Conservation (phyloP, 2,888 invertebrate genomes). For the Apoderus coryli region DNA sequence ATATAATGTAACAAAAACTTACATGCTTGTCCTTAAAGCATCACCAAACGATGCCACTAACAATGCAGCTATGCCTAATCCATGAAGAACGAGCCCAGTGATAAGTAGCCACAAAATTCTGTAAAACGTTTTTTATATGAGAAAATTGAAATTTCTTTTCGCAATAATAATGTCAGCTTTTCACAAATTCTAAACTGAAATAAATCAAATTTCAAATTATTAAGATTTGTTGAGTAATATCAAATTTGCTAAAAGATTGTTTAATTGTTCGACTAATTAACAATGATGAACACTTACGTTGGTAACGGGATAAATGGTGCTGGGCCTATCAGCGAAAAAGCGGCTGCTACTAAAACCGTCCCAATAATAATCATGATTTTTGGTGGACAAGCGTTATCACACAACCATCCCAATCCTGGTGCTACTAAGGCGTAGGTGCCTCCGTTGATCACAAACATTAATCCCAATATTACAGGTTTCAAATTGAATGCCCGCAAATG, state of each 20-base stretch:
- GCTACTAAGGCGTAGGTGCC: slow-evolving; percentile 67
- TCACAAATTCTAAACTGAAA: too few relatives aligned
- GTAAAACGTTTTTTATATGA: slow-evolving; percentile 28
- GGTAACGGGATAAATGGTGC: slow-evolving; percentile 56
- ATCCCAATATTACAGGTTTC: slow-evolving; percentile 53
- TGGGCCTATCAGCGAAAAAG: slow-evolving; percentile 66
- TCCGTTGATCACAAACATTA: slow-evolving; percentile 76
- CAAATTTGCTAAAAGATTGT: too few relatives aligned
- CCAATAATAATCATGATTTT: slow-evolving; percentile 55
- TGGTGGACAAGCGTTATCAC: slow-evolving; percentile 51
- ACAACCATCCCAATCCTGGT: slow-evolving; percentile 67
- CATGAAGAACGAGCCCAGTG: slow-evolving; percentile 59
- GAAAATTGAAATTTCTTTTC: too few relatives aligned
- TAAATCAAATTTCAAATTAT: too few relatives aligned
- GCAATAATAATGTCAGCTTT: too few relatives aligned
- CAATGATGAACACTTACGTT: too few relatives aligned
- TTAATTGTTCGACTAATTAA: too few relatives aligned
- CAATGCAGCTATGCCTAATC: slow-evolving; percentile 70
- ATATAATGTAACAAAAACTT: too few relatives aligned
- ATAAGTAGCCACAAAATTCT: slow-evolving; percentile 54
- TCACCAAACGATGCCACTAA: slow-evolving; percentile 78
- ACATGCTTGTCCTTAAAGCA: slow-evolving; percentile 68
- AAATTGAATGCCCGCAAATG: slow-evolving; percentile 64
- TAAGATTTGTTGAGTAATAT: too few relatives aligned
- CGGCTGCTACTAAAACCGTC: slow-evolving; percentile 47